Percentiles rank a stretch among this genome's conserved stretches.
These are phyloP conservation scores for Digitonthophagus gazella DNA, from an alignment of 2,888 invertebrate species.

Conservation along the genomic window DNA sequence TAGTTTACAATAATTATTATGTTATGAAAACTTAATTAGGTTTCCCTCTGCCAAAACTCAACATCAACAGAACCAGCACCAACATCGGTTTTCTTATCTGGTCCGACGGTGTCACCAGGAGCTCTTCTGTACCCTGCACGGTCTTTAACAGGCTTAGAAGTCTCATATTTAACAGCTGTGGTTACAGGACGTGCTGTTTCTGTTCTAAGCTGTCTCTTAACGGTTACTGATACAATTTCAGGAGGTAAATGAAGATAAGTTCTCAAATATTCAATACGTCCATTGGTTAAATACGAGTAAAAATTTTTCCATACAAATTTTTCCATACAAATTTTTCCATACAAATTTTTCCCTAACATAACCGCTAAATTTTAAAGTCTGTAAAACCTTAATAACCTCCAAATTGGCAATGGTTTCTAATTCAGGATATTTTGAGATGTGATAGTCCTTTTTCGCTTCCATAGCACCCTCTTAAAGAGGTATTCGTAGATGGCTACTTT, in stretches of 20 bases:
- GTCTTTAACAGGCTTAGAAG: slow-evolving; percentile 75
- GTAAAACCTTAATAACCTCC: slow-evolving; percentile 97
- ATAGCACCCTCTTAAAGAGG: slow-evolving; percentile 98
- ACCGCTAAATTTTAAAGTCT: slow-evolving; percentile 94
- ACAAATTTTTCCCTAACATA: slow-evolving; percentile 99
- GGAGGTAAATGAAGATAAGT: slow-evolving; percentile 95
- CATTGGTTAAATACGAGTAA: slow-evolving; percentile 99
- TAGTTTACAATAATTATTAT: slow-evolving; percentile 29
- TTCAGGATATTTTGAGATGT: slow-evolving; percentile 97
- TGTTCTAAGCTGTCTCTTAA: slow-evolving; percentile 85
- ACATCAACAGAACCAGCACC: slow-evolving; percentile 91
- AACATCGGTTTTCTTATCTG: slow-evolving; percentile 95
- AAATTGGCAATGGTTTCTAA: slow-evolving; percentile 93
- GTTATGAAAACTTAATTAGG: slow-evolving; percentile 43
- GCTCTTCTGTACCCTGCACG: slow-evolving; percentile 80
- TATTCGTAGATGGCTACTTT: slow-evolving; percentile 95
- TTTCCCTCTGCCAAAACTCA: slow-evolving; percentile 78
- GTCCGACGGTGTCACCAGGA: slow-evolving; percentile 59
- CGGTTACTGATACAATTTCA: slow-evolving; percentile 97
- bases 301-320: slow-evolving; percentile 99
- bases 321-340: too few species aligned
- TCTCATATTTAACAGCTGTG: slow-evolving; percentile 65
- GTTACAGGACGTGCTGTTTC: slow-evolving; percentile 82
- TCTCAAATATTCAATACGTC: slow-evolving; percentile 95
- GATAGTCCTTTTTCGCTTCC: slow-evolving; percentile 98